These are phyloP conservation scores for Amphiprion percula DNA, from an alignment of 2,113 vertebrate genomes.

Conservation along the genomic window DNA sequence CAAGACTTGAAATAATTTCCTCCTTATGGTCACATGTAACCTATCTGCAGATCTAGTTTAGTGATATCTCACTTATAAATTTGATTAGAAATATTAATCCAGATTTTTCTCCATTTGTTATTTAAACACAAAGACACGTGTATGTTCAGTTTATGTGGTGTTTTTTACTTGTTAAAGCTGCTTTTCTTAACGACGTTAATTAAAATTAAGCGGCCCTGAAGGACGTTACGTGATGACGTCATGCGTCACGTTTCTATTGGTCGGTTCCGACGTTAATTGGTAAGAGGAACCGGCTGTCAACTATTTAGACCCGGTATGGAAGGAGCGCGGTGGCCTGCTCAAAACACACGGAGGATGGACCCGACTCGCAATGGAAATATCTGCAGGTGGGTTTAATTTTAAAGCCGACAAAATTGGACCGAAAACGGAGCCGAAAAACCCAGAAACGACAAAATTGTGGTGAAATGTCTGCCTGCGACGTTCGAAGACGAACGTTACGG, in stretches of 20 bases:
- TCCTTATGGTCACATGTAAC: conserved; percentile 54
- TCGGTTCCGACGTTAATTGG: conserved; percentile 55
- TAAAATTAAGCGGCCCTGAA: neutral
- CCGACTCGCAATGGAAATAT: conserved; percentile 45
- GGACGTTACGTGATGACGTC: conserved; percentile 21
- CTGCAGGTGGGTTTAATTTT: conserved; percentile 75
- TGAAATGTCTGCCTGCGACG: neutral
- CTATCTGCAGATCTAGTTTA: conserved; percentile 50
- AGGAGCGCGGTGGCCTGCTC: neutral
- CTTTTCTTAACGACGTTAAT: neutral
- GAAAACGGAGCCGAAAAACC: neutral
- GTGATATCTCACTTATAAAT: conserved; percentile 59
- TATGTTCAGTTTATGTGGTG: neutral
- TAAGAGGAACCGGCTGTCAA: conserved; percentile 41
- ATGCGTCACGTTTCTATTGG: conserved; percentile 54
- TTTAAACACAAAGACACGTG: too few relatives aligned
- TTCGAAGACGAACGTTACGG: neutral
- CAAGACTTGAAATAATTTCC: conserved; percentile 56
- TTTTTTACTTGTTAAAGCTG: neutral
- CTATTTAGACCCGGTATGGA: conserved; percentile 63
- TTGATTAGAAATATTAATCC: conserved; percentile 46
- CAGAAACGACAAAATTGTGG: too few relatives aligned
- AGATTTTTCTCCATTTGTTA: conserved; percentile 25
- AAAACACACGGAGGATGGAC: conserved; percentile 58
- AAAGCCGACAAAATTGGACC: too few relatives aligned